Percentiles rank a stretch among this genome's conserved stretches.
phyloP scores from a whole-genome alignment of 1,140 invertebrate genomes.

The Hydropsyche tenuis region DNA sequence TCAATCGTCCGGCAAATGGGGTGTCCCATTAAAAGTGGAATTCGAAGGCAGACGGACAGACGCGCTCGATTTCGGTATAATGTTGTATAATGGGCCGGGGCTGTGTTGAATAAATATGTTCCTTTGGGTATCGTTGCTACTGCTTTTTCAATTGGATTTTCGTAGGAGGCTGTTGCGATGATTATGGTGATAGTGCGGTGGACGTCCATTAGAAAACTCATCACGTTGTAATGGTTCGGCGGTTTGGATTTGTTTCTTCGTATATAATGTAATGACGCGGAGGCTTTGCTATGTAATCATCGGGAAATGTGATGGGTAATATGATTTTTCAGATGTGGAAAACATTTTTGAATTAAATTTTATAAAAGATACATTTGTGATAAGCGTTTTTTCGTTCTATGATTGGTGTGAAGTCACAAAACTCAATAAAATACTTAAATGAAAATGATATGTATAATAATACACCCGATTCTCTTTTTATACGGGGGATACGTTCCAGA shows the following conservation, averaged over 20 bases:
- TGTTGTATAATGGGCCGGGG: background rate
- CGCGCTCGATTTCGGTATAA: background rate
- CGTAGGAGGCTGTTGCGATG: too few relatives aligned
- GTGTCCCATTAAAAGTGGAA: conserved; percentile 11
- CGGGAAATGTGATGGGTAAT: too few relatives aligned
- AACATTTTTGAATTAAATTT: too few relatives aligned
- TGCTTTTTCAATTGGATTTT: background rate
- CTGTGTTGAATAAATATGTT: conserved; percentile 19
- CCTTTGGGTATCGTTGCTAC: background rate
- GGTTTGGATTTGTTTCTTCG: background rate
- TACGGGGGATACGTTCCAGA: too few relatives aligned
- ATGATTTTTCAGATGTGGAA: too few relatives aligned
- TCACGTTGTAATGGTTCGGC: conserved; percentile 2
- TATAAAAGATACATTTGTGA: too few relatives aligned
- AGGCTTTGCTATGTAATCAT: background rate
- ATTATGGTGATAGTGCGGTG: too few relatives aligned
- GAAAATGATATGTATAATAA: too few relatives aligned
- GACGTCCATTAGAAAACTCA: background rate
- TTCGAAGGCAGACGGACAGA: conserved; percentile 5
- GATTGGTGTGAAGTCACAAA: too few relatives aligned
- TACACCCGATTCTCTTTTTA: too few relatives aligned
- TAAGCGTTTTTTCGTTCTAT: too few relatives aligned
- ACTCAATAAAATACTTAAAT: too few relatives aligned
- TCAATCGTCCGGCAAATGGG: conserved; percentile 30
- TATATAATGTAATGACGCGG: background rate